phyloP scores from a whole-genome alignment of 1,140 invertebrate genomes.

The Brachionus koreanus region DNA sequence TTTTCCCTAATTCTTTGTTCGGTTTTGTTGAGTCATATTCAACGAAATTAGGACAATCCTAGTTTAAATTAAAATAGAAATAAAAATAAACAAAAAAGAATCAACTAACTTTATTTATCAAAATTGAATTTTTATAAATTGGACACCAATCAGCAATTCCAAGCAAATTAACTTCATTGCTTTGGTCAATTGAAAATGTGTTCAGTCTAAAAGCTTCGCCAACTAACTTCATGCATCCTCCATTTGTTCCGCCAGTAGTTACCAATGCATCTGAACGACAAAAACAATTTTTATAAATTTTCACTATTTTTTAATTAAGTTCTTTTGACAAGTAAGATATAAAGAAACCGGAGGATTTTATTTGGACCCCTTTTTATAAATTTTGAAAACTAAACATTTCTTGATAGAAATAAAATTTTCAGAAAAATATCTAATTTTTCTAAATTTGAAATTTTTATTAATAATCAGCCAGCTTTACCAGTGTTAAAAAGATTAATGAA shows the following conservation, averaged over 20 bases:
- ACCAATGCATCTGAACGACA: conserved; percentile 58
- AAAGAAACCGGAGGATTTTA: too few relatives aligned
- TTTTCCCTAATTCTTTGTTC: background rate
- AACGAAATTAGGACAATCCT: background rate
- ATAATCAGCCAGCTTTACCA: too few relatives aligned
- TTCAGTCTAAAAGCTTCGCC: conserved; percentile 59
- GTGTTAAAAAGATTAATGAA: too few relatives aligned
- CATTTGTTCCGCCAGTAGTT: conserved; percentile 58
- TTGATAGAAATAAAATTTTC: too few relatives aligned
- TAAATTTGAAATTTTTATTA: too few relatives aligned
- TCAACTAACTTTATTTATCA: background rate
- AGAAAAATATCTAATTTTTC: too few relatives aligned
- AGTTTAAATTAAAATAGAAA: background rate
- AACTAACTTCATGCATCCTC: conserved; percentile 60
- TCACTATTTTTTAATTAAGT: too few relatives aligned
- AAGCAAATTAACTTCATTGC: background rate
- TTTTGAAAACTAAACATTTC: too few relatives aligned
- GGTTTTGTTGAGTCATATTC: background rate
- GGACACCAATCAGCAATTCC: conserved; percentile 59
- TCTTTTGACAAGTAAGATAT: too few relatives aligned
- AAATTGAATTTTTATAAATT: conserved; percentile 45
- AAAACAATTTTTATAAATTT: background rate
- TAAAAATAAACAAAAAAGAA: background rate
- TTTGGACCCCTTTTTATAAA: too few relatives aligned
- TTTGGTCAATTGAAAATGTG: conserved; percentile 43